phyloP scores from a whole-genome alignment of 2,797 vertebrate genomes.

The Carapus acus region DNA sequence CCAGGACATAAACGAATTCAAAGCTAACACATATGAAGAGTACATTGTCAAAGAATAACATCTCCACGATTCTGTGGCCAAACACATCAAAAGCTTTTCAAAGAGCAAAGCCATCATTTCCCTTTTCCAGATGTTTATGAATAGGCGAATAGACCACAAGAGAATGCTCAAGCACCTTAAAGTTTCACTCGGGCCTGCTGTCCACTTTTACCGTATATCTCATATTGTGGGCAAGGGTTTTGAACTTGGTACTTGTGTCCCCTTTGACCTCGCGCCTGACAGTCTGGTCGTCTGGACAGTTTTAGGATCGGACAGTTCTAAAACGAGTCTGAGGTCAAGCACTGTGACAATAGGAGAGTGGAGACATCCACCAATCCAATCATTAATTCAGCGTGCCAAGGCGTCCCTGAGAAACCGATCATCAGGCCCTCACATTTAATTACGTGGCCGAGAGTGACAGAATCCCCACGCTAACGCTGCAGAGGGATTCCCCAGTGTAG shows the following conservation, averaged over 20 bases:
- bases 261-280: slow-evolving; percentile 10
- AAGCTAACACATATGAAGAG: too few species aligned
- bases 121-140: too few species aligned
- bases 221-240: slow-evolving; percentile 8
- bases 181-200: too few species aligned
- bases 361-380: slow-evolving; percentile 22
- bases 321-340: too few species aligned
- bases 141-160: too few species aligned
- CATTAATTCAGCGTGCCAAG: slow-evolving; percentile 30
- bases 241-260: slow-evolving; percentile 2
- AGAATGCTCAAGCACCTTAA: too few species aligned
- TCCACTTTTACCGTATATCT: too few species aligned
- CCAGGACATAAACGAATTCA: too few species aligned
- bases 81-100: too few species aligned
- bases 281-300: slow-evolving; percentile 12
- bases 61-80: too few species aligned
- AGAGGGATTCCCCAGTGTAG: slow-evolving; percentile 17
- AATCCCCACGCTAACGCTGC: slow-evolving; percentile 21
- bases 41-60: too few species aligned
- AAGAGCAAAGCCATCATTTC: too few species aligned
- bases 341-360: slow-evolving; percentile 9
- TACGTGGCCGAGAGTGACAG: slow-evolving; percentile 17
- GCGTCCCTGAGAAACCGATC: slow-evolving; percentile 29
- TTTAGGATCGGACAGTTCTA: slow-evolving; percentile 51
- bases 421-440: slow-evolving; percentile 36